Base-by-base conservation (phyloP, 2,888 invertebrate species). In the Drosophila histrio region DNA sequence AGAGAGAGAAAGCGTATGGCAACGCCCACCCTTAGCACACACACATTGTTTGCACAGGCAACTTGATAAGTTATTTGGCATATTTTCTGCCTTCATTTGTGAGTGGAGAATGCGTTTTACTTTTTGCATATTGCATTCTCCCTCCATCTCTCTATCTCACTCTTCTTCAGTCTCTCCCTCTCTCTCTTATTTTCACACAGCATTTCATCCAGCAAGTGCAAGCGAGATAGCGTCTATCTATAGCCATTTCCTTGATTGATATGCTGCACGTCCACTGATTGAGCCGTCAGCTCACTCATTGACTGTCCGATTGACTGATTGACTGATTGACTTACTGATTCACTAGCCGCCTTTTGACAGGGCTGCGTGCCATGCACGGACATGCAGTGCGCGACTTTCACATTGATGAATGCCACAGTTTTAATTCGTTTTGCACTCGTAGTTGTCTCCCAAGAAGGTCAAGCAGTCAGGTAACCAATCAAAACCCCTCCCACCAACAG, bases 31-130 rank as follows among this genome's bases (percentile, higher is more conserved):
- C 70, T 43, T 43, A 13, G 21, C 24, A 36, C 21, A 28, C 28
- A 63, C 47, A 50, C 53, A 60, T 58, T 59, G 54, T 62, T 58
- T 47, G 62, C 65, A 62, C 44, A 66, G 56, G 36, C 22, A 68
- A 66, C 61, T 59, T 62, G 60, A 62, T 65, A 72, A 68, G 62
- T 72, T 59, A 76, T 68, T 76, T 71, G 64, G 53, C 58, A 68
- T 61, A 79, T 72, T 74, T 79, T 41, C 69, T 69, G 59, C 54
- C 36, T 61, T 60, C 50, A 47, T 38, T 43, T 28, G 39, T 9
- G 38, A 34, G 34, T 52, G 28, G 21, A 54, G 11, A 24, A 43
- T 54, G 43, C 53, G 22, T 5, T 54, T 53, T 15, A 8, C 15
- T 28, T 7, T 13, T 9, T 38, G 19, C 7, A 38, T 17, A 19